Evolutionary conservation across 1,140 invertebrate species (phyloP), one percentile per base, ranked within the genome.

Genomic region (Himalopsyche phryganea): DNA sequence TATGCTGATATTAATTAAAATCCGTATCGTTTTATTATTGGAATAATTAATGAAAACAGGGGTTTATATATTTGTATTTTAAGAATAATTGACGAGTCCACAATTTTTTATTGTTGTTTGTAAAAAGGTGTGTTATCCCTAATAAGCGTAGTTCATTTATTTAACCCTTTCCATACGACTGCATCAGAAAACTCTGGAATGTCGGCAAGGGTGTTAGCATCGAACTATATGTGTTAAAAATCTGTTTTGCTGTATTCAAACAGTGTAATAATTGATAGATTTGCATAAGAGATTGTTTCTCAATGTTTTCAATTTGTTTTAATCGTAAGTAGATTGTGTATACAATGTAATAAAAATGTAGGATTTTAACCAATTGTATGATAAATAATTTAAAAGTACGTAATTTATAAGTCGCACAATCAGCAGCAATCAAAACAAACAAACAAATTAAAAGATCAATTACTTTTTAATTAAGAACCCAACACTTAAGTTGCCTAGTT

Each of bases 291-390:
- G 10, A 23, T 46, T n/a, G 19, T 15, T 20, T 41, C 40, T 52
- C 41, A 18, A 50, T 36, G 35, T 56, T 53, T 57, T 58, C 50
- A 52, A 56, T 60, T 60, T 57, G 52, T 60, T 64, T 60, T 57
- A 48, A 51, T 57, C 54, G 58, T 64, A 53, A 53, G 61, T 60
- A 64, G 62, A 64, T 55, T 63, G 57, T 58, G 61, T 56, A 59
- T 63, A 63, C 50, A 54, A 60, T 60, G 62, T 64, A 60, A 58
- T 50, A 49, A 45, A 58, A 50, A 58, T 48, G 55, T 62, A 62
- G 50, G 40, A 53, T 17, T 50, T 59, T 56, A 61, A 47, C 52
- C 40, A 42, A 56, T 56, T 60, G 32, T 56, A 49, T 40, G 38
- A 50, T 49, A 40, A 32, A 51, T 46, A 42, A 51, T 41, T 36